These are phyloP conservation scores for Aricia artaxerxes DNA, from an alignment of 2,888 invertebrate genomes.

Conservation along the genomic window DNA sequence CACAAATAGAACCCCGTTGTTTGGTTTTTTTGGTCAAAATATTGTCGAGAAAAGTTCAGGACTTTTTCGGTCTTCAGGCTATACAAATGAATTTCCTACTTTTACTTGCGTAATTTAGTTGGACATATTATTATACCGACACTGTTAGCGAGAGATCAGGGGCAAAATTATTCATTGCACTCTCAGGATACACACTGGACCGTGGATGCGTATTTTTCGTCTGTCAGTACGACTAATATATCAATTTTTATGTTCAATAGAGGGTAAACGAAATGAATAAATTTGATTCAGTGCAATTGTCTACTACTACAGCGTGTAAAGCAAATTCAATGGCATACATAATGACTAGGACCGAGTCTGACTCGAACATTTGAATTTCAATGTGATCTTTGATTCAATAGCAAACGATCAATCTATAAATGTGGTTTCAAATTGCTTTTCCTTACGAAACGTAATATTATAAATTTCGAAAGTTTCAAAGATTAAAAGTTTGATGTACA, in stretches of 20 bases:
- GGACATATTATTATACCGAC: too few species aligned
- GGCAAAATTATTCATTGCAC: too few species aligned
- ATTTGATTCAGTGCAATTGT: neutral
- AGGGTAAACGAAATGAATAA: neutral
- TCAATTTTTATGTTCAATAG: constrained; percentile 4
- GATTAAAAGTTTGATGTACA: neutral
- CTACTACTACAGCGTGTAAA: constrained; percentile 26
- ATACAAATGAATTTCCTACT: neutral
- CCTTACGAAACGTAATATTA: neutral
- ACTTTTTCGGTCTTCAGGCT: neutral
- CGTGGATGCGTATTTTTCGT: too few species aligned
- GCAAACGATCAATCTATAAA: constrained; percentile 26
- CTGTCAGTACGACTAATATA: too few species aligned
- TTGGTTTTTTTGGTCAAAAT: too few species aligned
- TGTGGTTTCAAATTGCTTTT: constrained; percentile 9
- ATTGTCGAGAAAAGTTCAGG: too few species aligned
- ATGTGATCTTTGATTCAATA: constrained; percentile 31
- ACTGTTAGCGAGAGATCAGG: too few species aligned
- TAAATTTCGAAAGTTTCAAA: neutral
- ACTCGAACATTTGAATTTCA: constrained; percentile 31
- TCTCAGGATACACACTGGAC: too few species aligned
- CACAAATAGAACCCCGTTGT: neutral
- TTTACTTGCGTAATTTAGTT: too few species aligned
- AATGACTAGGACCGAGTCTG: constrained; percentile 21
- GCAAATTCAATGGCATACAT: constrained; percentile 30